Base-by-base conservation (phyloP, 64 coral and sea anemone species). In the Astreopora myriophthalma region DNA sequence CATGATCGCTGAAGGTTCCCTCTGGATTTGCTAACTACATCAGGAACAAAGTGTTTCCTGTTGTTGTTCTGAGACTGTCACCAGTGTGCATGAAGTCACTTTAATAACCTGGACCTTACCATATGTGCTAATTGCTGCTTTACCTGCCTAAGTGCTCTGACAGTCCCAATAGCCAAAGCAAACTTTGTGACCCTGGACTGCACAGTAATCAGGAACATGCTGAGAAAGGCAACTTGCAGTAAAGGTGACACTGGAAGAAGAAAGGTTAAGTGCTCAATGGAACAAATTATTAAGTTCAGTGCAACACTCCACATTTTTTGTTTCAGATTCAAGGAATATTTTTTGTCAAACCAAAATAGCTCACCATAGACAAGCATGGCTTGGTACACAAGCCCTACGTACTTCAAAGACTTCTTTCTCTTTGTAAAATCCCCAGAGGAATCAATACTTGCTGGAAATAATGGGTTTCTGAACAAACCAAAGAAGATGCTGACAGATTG, bases 121-220 rank as follows among this genome's bases (percentile, higher is more conserved):
- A 22, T 14, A 85, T 34, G 13, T 19, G 33, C 26, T n/a, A 27
- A 48, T 33, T 11, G 20, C 57, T 10, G 30, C 55, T 64, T 71
- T 83, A 99, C 97, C 97, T 95, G 94, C 90, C 97, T 83, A 0
- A 93, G 34, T 10, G 91, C 93, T 69, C 97, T 87, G 17, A 99
- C 91, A 75, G 90, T 96, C 17, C 97, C 97, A 52, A 99, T 52
- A 33, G 97, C 97, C 48, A 71, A 27, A 33, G 74, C 79, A 68
- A 94, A 95, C 14, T 87, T 69, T 32, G 73, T 34, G 30, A 99
- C 29, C 12, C 38, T 74, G 20, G 88, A 16, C 34, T 69, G 70
- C 46, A 75, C 78, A 66, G 94, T 63, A 29, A 73, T 57, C 55
- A 99, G 97, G 69, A 93, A 95, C 49, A 95, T 38, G 35, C 91